phyloP scores from a whole-genome alignment of 2,888 invertebrate genomes.

The Brachyptera putata region DNA sequence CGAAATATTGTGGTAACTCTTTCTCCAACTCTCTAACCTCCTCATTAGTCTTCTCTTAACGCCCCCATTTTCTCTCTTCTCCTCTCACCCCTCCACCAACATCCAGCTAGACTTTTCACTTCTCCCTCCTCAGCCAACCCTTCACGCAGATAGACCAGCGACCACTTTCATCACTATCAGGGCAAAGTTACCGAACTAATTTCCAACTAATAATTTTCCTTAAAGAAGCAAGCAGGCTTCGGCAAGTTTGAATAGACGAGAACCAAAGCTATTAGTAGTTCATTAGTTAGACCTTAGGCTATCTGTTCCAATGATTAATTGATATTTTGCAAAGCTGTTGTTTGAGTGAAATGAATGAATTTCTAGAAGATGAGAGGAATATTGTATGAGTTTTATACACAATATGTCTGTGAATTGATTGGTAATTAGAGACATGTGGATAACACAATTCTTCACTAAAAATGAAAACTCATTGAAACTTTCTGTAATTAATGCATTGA shows the following conservation, averaged over 20 bases:
- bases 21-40: conserved; percentile 12
- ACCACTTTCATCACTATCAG: background rate
- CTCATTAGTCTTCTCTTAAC: conserved; percentile 23
- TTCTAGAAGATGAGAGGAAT: no score
- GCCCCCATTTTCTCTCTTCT: background rate
- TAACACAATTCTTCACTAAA: no score
- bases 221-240: background rate
- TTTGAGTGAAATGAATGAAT: no score
- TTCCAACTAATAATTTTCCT: conserved; percentile 24
- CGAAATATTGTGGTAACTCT: conserved; percentile 1
- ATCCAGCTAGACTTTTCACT: background rate
- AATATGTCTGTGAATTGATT: no score
- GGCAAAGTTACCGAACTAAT: conserved; percentile 22
- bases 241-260: background rate
- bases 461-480: no score
- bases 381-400: no score
- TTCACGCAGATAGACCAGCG: background rate
- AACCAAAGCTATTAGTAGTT: background rate
- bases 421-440: no score
- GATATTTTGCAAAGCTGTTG: no score
- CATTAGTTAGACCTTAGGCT: no score
- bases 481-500: no score
- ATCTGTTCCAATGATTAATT: no score
- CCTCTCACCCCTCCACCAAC: background rate
- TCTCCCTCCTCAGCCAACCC: background rate